phyloP scores from a whole-genome alignment of 1,140 invertebrate species.

The Berghia stephanieae region DNA sequence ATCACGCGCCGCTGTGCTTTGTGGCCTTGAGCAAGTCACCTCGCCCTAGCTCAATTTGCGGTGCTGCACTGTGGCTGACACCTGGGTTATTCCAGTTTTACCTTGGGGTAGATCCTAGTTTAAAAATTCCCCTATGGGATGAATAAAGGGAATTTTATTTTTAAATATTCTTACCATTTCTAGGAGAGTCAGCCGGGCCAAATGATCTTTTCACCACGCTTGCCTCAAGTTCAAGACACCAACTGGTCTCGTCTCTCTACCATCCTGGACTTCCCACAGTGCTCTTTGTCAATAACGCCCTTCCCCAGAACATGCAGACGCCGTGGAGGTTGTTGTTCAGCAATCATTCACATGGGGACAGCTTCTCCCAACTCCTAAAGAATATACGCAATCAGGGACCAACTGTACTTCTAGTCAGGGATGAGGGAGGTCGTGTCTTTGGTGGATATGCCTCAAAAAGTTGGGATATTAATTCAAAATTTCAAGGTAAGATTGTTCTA shows the following conservation, averaged over 20 bases:
- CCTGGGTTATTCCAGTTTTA: too few species aligned
- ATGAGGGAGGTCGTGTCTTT: conserved; percentile 84
- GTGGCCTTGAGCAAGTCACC: too few species aligned
- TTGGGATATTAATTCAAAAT: conserved; percentile 79
- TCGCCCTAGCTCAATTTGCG: too few species aligned
- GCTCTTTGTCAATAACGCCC: conserved; percentile 56
- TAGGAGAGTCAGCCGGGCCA: neutral
- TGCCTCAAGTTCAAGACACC: conserved; percentile 44
- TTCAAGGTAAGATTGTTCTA: conserved; percentile 55
- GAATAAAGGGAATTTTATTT: neutral
- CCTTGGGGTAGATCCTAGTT: neutral
- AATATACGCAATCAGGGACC: conserved; percentile 57
- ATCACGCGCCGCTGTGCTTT: too few species aligned
- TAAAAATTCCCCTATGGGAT: too few species aligned
- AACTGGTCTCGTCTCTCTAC: conserved; percentile 46
- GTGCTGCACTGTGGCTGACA: too few species aligned
- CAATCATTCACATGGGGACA: conserved; percentile 60
- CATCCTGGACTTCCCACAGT: conserved; percentile 53
- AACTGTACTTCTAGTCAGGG: conserved; percentile 68
- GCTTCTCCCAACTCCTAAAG: conserved; percentile 62
- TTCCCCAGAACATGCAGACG: conserved; percentile 51
- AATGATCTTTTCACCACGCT: conserved; percentile 33
- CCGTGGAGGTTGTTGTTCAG: conserved; percentile 65
- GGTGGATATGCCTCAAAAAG: conserved; percentile 83
- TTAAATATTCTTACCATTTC: neutral